Evolutionary conservation across 2,113 vertebrate genomes (phyloP).

Genomic region (Nesospiza acunhae): DNA sequence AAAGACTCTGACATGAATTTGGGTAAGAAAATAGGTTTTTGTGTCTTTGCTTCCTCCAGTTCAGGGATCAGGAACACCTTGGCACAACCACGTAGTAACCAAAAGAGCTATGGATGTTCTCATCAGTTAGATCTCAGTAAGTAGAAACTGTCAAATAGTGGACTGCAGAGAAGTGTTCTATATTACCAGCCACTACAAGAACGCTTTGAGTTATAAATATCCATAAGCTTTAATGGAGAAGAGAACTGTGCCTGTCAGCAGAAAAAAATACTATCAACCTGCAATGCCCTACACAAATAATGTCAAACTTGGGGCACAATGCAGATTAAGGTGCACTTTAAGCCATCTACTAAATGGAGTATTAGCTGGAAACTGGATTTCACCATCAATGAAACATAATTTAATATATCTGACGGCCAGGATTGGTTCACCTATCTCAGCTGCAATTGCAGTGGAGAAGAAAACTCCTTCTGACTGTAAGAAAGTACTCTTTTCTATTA

Average conservation of each 20-base stretch:
- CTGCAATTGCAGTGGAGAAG: not conserved
- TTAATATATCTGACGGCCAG: slow-evolving; percentile 43
- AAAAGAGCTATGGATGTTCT: slow-evolving; percentile 5
- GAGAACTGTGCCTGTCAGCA: slow-evolving; percentile 52
- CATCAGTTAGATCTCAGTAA: slow-evolving; percentile 8
- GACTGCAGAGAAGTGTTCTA: slow-evolving; percentile 37
- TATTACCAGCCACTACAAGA: slow-evolving; percentile 36
- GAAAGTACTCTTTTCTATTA: slow-evolving; percentile 1
- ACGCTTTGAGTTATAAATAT: slow-evolving; percentile 56
- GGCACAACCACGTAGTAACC: not conserved
- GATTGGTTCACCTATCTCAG: slow-evolving; percentile 19
- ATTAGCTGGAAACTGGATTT: slow-evolving; percentile 54
- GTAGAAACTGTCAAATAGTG: slow-evolving; percentile 42
- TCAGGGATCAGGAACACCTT: not conserved
- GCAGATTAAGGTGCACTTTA: slow-evolving; percentile 68
- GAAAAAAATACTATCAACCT: slow-evolving; percentile 59
- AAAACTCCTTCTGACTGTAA: not conserved
- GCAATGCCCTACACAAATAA: slow-evolving; percentile 55
- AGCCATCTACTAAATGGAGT: slow-evolving; percentile 53
- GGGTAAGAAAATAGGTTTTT: not conserved
- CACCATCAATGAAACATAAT: slow-evolving; percentile 45
- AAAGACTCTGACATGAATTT: not conserved
- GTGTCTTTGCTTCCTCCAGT: not conserved
- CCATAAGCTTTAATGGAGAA: slow-evolving; percentile 63
- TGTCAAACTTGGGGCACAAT: slow-evolving; percentile 51